These are phyloP conservation scores for Macrocentrus cingulum DNA, from an alignment of 1,140 invertebrate species.

Conservation along the genomic window DNA sequence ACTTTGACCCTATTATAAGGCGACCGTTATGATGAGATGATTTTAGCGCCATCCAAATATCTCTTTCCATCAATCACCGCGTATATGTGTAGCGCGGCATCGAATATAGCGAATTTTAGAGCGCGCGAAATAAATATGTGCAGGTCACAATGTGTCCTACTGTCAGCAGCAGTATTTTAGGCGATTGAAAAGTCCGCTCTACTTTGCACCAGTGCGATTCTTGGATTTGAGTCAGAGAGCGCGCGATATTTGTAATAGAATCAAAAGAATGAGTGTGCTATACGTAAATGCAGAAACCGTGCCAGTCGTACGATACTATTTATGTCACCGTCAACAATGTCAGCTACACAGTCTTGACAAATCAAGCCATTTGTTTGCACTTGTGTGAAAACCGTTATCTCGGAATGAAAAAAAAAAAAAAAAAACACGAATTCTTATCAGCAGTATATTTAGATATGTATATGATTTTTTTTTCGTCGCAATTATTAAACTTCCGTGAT, in stretches of 20 bases:
- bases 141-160: neutral
- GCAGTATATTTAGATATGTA: too few relatives aligned
- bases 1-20: conserved; percentile 57
- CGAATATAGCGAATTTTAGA: neutral
- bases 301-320: conserved; percentile 3
- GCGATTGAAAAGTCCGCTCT: too few relatives aligned
- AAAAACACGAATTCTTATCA: too few relatives aligned
- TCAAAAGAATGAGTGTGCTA: conserved; percentile 4
- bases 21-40: conserved; percentile 30
- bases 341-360: neutral
- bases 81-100: neutral
- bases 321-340: neutral
- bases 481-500: too few relatives aligned
- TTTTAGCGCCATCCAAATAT: neutral
- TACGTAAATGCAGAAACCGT: conserved; percentile 4
- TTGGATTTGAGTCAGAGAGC: neutral
- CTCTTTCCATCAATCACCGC: neutral
- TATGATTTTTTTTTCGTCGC: too few relatives aligned
- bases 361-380: neutral
- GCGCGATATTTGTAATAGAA: neutral
- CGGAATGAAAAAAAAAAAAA: too few relatives aligned
- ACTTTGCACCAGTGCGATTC: too few relatives aligned
- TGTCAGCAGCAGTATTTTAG: too few relatives aligned
- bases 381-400: too few relatives aligned
- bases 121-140: too few relatives aligned